Conservation (phyloP, 2,888 invertebrate genomes). For the Coleophora flavipennella region DNA sequence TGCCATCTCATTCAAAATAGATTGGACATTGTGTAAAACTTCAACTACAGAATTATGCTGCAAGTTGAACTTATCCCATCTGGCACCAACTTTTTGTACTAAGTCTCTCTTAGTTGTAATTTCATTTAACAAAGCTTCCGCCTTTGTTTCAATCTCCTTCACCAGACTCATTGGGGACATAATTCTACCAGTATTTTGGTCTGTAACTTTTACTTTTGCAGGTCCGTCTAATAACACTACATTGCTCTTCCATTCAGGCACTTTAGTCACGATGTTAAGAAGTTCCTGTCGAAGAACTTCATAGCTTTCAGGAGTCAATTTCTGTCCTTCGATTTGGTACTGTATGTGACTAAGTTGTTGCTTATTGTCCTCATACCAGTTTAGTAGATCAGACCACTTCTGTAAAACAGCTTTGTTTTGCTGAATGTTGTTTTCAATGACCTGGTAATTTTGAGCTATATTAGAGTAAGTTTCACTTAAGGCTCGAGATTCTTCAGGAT, state of each 20-base stretch:
- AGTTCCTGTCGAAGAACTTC: constrained; percentile 80
- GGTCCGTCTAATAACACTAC: constrained; percentile 79
- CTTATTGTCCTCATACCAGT: constrained; percentile 85
- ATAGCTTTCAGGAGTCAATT: constrained; percentile 79
- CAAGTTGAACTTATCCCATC: constrained; percentile 84
- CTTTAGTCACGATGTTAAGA: constrained; percentile 76
- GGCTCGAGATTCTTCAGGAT: constrained; percentile 81
- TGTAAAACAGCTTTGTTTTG: constrained; percentile 82
- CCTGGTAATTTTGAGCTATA: constrained; percentile 83
- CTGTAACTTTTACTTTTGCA: constrained; percentile 78
- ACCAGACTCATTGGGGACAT: constrained; percentile 81
- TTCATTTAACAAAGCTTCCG: constrained; percentile 77
- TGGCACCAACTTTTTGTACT: constrained; percentile 79
- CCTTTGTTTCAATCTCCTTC: constrained; percentile 80
- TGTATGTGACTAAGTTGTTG: constrained; percentile 86
- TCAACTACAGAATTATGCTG: constrained; percentile 80
- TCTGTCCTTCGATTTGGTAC: constrained; percentile 84
- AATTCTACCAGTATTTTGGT: constrained; percentile 79
- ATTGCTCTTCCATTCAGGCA: constrained; percentile 80
- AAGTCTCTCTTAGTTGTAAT: constrained; percentile 78
- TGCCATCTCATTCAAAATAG: constrained; percentile 70
- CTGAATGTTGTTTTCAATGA: constrained; percentile 80
- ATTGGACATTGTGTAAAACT: constrained; percentile 74
- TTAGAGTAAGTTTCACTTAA: constrained; percentile 83
- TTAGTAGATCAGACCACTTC: constrained; percentile 87